Percentiles rank a stretch among this genome's conserved stretches.
Conservation (phyloP, 2,113 vertebrate genomes). For the Seriola aureovittata region DNA sequence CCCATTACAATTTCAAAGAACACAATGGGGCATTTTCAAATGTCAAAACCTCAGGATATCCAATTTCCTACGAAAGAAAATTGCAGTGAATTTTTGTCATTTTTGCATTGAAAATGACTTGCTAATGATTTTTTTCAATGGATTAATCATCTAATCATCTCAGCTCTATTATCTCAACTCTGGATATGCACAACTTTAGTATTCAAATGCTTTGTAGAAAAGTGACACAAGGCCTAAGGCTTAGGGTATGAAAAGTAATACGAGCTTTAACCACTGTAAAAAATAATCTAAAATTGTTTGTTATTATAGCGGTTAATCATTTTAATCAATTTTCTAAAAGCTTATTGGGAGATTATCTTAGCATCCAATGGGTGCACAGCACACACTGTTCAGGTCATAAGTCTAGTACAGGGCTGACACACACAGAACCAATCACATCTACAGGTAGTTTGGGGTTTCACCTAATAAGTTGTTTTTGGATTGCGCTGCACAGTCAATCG, state of each 20-base stretch:
- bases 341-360: neutral
- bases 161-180: neutral
- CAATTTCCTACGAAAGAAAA: too few relatives aligned
- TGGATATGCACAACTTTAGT: neutral
- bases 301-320: neutral
- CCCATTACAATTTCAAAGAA: neutral
- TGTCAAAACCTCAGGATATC: neutral
- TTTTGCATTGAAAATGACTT: too few relatives aligned
- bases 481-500: neutral
- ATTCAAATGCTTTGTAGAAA: neutral
- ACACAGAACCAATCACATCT: neutral
- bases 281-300: too few relatives aligned
- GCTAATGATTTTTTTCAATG: too few relatives aligned
- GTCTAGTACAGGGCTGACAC: neutral
- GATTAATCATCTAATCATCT: neutral
- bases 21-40: neutral
- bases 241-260: neutral
- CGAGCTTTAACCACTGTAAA: neutral
- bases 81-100: too few relatives aligned
- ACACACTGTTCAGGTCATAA: neutral
- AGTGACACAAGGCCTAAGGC: neutral
- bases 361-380: neutral
- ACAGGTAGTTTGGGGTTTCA: neutral
- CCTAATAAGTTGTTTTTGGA: neutral
- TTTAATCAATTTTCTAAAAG: neutral